These are phyloP conservation scores for Etheostoma nigrum DNA, from an alignment of 2,797 vertebrate genomes.

Conservation along the genomic window DNA sequence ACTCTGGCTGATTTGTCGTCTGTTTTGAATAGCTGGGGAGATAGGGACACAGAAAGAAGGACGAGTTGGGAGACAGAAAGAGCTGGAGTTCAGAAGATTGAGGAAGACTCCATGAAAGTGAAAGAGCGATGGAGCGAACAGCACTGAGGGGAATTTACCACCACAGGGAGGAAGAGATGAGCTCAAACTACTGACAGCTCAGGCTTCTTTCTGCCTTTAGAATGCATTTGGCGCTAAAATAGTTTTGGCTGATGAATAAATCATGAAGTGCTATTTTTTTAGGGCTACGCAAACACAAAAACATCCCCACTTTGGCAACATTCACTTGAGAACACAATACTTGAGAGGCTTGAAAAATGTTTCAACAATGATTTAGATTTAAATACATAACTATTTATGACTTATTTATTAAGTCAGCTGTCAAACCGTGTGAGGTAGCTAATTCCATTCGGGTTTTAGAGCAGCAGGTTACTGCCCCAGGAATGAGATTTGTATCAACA, in stretches of 20 bases:
- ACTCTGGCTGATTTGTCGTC: not conserved
- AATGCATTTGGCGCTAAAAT: slow-evolving; percentile 52
- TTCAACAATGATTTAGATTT: not conserved
- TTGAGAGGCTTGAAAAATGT: slow-evolving; percentile 1
- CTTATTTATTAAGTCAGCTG: slow-evolving; percentile 9
- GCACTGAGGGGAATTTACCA: slow-evolving; percentile 53
- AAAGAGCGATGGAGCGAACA: slow-evolving; percentile 26
- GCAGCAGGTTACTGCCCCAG: not conserved
- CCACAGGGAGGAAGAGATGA: slow-evolving; percentile 35
- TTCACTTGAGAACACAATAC: slow-evolving; percentile 28
- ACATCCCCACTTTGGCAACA: slow-evolving; percentile 31
- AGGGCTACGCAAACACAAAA: slow-evolving; percentile 43
- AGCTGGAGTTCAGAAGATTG: slow-evolving; percentile 34
- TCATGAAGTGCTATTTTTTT: slow-evolving; percentile 45
- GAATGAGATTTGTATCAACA: not conserved
- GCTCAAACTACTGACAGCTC: slow-evolving; percentile 51
- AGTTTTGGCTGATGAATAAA: slow-evolving; percentile 69
- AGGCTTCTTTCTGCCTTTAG: slow-evolving; percentile 27
- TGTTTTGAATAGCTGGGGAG: slow-evolving; percentile 21
- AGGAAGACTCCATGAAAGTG: not conserved
- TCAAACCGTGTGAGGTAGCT: not conserved
- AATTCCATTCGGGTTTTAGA: not conserved
- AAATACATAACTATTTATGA: slow-evolving; percentile 13
- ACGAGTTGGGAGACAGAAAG: not conserved
- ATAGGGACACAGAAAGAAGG: slow-evolving; percentile 7